Evolutionary conservation across 2,888 invertebrate genomes (phyloP).

Genomic region (Calameuta pallipes): DNA sequence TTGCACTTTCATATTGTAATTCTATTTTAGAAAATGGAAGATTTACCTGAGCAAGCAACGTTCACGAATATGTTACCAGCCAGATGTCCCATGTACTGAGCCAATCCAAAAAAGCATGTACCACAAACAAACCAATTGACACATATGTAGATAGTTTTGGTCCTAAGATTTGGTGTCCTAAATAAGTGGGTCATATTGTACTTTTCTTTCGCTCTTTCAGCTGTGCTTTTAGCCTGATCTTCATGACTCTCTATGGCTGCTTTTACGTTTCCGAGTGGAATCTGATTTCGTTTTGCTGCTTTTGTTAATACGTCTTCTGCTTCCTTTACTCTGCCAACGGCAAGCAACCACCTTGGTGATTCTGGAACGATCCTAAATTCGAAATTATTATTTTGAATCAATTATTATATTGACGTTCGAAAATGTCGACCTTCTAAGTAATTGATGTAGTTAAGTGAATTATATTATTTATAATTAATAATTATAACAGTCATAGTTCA

Average conservation of each 20-base stretch:
- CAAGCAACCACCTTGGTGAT: constrained; percentile 68
- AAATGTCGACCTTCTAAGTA: no score
- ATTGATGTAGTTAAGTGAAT: not conserved
- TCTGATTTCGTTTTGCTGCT: constrained; percentile 64
- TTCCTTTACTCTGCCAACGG: constrained; percentile 60
- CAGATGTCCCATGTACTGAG: constrained; percentile 68
- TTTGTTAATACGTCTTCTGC: constrained; percentile 61
- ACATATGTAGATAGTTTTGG: constrained; percentile 62
- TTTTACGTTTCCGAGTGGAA: constrained; percentile 53
- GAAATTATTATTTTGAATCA: not conserved
- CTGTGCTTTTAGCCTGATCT: constrained; percentile 50
- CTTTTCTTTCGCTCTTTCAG: constrained; percentile 63
- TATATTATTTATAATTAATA: not conserved
- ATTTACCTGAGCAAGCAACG: constrained; percentile 69
- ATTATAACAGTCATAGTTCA: not conserved
- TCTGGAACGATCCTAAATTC: constrained; percentile 66
- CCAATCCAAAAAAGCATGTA: constrained; percentile 71
- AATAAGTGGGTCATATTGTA: constrained; percentile 62
- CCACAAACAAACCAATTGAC: constrained; percentile 70
- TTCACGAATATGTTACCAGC: constrained; percentile 69
- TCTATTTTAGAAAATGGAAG: not conserved
- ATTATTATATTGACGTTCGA: not conserved
- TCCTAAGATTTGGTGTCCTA: constrained; percentile 60
- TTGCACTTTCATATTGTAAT: not conserved
- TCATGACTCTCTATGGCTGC: constrained; percentile 52